Conservation (phyloP, 2,113 vertebrate genomes). For the Pica pica region DNA sequence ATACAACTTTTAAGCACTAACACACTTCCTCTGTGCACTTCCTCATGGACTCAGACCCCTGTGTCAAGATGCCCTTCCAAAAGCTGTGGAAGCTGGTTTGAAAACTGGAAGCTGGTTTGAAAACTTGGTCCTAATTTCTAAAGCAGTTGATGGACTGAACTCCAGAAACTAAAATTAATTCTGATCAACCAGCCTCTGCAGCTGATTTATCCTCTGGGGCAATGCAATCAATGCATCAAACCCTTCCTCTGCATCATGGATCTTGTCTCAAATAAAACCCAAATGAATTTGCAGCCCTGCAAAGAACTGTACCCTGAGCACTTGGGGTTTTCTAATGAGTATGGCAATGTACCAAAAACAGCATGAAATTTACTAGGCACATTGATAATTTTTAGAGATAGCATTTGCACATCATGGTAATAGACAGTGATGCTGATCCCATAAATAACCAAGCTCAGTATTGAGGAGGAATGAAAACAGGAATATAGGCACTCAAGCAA, state of each 20-base stretch:
- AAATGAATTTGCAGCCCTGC: neutral
- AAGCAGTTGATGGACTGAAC: neutral
- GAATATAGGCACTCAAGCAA: neutral
- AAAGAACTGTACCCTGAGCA: neutral
- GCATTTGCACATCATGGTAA: neutral
- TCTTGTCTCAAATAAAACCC: neutral
- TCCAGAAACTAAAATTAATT: neutral
- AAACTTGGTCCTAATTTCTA: neutral
- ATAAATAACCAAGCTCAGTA: neutral
- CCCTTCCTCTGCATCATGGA: neutral
- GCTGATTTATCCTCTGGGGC: neutral
- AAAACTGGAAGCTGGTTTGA: neutral
- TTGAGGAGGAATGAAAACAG: neutral
- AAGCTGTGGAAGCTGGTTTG: neutral
- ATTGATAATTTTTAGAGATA: neutral
- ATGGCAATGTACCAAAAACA: neutral
- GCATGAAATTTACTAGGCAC: neutral
- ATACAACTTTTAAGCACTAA: neutral
- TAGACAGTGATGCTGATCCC: neutral
- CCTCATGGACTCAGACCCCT: neutral
- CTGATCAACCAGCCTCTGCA: neutral
- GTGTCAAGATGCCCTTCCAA: neutral
- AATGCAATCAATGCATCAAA: neutral
- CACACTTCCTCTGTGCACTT: neutral
- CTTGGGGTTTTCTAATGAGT: neutral